phyloP scores from a whole-genome alignment of 2,888 invertebrate species.

The Atrina japonica region DNA sequence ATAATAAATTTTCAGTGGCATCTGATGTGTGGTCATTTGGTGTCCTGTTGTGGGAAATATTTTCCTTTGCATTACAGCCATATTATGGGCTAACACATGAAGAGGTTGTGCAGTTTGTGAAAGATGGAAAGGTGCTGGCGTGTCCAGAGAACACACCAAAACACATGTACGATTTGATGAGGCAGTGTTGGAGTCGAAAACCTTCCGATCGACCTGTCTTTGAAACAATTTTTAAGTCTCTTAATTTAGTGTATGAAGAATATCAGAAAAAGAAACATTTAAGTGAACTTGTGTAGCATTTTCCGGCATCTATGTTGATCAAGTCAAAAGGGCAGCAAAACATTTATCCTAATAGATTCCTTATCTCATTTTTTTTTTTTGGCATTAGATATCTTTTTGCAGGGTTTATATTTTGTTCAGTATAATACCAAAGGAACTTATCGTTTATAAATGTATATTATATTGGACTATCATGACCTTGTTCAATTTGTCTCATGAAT shows the following conservation, averaged over 20 bases:
- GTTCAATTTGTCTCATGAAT: no score
- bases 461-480: no score
- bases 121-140: conserved; percentile 94
- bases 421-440: no score
- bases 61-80: conserved; percentile 96
- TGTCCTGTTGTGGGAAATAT: conserved; percentile 97
- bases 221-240: conserved; percentile 82
- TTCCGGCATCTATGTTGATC: not conserved
- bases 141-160: conserved; percentile 94
- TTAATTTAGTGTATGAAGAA: conserved; percentile 82
- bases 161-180: conserved; percentile 93
- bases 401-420: no score
- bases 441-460: no score
- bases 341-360: no score
- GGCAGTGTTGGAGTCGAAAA: conserved; percentile 94
- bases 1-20: conserved; percentile 97
- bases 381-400: no score
- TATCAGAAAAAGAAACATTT: conserved; percentile 50
- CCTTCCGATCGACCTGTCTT: conserved; percentile 93
- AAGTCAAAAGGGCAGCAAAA: no score
- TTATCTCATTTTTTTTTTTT: no score
- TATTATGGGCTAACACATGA: conserved; percentile 99
- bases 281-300: conserved; percentile 37
- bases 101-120: conserved; percentile 96
- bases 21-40: conserved; percentile 99